These are phyloP conservation scores for Molothrus ater DNA, from an alignment of 2,797 vertebrate species.

Conservation along the genomic window DNA sequence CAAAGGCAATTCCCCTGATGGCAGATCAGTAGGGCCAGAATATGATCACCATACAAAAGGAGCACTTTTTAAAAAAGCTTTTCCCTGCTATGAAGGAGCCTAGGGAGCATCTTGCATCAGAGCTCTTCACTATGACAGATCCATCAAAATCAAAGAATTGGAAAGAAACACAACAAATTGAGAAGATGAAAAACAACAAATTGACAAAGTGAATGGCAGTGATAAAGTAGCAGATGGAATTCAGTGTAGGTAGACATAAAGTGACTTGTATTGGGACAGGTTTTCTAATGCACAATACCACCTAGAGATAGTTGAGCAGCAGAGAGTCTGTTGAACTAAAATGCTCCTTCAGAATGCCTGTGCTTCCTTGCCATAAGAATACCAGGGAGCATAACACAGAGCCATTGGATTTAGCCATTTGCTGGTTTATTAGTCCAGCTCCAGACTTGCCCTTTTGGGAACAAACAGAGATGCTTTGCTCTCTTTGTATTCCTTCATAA, in stretches of 20 bases:
- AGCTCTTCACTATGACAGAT: background rate
- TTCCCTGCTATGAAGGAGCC: background rate
- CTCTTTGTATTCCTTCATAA: background rate
- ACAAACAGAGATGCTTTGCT: background rate
- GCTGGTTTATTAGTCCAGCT: background rate
- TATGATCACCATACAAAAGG: background rate
- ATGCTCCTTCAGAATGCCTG: background rate
- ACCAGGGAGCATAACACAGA: rapidly evolving
- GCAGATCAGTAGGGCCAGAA: background rate
- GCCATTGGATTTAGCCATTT: background rate
- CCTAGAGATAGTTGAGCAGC: background rate
- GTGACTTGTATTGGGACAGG: background rate
- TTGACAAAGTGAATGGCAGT: background rate
- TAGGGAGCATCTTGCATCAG: background rate
- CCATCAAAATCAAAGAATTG: background rate
- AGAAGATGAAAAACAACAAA: background rate
- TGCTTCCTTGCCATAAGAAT: background rate
- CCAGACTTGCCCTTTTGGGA: background rate
- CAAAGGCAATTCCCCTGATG: background rate
- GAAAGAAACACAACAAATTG: background rate
- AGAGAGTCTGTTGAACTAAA: background rate
- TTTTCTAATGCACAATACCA: background rate
- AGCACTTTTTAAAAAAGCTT: background rate
- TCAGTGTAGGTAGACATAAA: background rate
- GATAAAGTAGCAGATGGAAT: background rate